A percentile compares a stretch with the other conserved stretches of the same genome.
phyloP scores from a whole-genome alignment of 2,113 vertebrate genomes.

The Ammodytes marinus region DNA sequence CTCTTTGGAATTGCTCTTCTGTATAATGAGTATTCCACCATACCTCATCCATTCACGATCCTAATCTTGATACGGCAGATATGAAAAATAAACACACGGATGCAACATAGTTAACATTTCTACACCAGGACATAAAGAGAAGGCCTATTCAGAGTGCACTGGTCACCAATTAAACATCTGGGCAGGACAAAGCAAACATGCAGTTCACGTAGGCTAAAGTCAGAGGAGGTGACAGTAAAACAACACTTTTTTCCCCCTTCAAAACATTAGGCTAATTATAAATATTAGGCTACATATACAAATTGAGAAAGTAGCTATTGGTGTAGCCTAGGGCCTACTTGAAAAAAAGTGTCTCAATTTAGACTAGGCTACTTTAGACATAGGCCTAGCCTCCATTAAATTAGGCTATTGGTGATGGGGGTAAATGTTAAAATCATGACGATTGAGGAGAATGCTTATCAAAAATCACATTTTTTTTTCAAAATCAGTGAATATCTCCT shows the following conservation, averaged over 20 bases:
- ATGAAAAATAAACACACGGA: constrained; percentile 47
- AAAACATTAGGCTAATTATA: background rate
- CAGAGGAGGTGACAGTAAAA: constrained; percentile 1
- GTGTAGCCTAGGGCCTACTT: no score
- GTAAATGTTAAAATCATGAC: background rate
- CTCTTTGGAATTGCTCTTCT: background rate
- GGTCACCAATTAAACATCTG: constrained; percentile 34
- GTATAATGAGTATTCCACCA: constrained; percentile 14
- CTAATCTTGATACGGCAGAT: background rate
- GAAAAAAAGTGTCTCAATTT: no score
- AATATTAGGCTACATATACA: background rate
- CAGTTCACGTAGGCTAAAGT: background rate
- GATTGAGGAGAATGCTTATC: background rate
- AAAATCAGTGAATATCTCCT: no score
- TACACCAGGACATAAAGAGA: constrained; percentile 15
- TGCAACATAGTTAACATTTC: constrained; percentile 52
- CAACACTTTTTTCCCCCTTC: background rate
- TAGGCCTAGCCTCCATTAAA: background rate
- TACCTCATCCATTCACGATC: constrained; percentile 23
- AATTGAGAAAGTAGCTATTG: no score
- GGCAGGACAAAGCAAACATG: background rate
- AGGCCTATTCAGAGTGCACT: constrained; percentile 4
- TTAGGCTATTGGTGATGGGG: background rate
- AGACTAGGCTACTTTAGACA: no score
- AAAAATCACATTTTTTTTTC: no score